Evolutionary conservation across 2,797 vertebrate species (phyloP), one percentile per base, ranked within the genome.

Genomic region (Anguilla megastoma): DNA sequence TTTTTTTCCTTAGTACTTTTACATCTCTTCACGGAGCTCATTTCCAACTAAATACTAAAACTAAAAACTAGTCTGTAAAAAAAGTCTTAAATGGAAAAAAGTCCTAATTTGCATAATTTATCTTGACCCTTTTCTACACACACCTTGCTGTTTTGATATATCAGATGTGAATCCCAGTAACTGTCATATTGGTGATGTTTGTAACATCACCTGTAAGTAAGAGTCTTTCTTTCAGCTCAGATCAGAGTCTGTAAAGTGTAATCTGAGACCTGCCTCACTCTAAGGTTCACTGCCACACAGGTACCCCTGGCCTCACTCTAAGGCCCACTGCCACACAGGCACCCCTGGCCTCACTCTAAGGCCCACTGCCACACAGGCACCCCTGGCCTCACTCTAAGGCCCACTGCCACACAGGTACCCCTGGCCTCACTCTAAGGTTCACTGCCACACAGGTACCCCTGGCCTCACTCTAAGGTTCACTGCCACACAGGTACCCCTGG

Each of bases 71-170:
- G 54, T 88, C 88, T 69, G 58, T 88, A 86, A 74, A 74, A 89
- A 30, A 91, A 92, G 92, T 91, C 90, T 66, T 91, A 54, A 82
- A 85, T 85, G 14, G 85, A 90, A 48, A 21, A 45, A 3, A 9
- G 4, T 48, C 79, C 6, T n/a, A 48, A 21, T 21, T 82, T 36
- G 16, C 82, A 84, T 79, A 50, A 21, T 56, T 89, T 18, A 84
- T 74, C 24, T 48, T 74, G 8, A 86, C 87, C 5, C 48, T 58
- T 27, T 52, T 80, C 50, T 24, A 86, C 50, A 10, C 45, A 33
- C 24, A 50, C 79, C 33, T 60, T 24, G 0, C 52, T 48, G 21
- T 56, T 41, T 14, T 50, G 21, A 30, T 66, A 14, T 12, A 21
- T 48, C 63, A 86, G 33, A 30, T 12, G 12, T n/a, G 41, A 41